phyloP scores from a whole-genome alignment of 2,797 vertebrate species.

The Myotis findleyi region DNA sequence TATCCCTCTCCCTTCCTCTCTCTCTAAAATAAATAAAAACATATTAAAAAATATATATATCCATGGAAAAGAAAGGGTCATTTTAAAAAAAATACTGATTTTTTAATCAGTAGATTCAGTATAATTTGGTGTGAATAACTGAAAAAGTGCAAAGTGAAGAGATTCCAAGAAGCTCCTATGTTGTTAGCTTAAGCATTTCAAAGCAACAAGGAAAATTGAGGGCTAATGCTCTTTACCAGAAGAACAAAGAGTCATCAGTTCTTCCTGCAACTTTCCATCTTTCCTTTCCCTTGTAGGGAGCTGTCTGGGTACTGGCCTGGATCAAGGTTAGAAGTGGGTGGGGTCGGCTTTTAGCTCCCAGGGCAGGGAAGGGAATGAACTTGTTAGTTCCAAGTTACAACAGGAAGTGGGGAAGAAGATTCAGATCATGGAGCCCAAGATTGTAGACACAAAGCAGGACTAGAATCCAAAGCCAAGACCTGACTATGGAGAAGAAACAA shows the following conservation, averaged over 20 bases:
- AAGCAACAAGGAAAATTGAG: neutral
- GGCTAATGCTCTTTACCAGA: neutral
- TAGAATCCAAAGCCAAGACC: neutral
- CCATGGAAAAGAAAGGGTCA: constrained; percentile 27
- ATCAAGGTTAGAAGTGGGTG: neutral
- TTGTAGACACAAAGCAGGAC: neutral
- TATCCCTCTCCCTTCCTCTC: too few relatives aligned
- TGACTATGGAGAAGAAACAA: neutral
- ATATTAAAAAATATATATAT: neutral
- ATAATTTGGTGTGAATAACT: constrained; percentile 21
- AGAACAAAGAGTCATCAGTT: neutral
- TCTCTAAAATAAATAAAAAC: too few relatives aligned
- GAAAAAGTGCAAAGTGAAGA: constrained; percentile 22
- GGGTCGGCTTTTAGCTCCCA: neutral
- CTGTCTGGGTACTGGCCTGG: neutral
- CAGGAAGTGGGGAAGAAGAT: neutral
- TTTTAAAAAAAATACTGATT: neutral
- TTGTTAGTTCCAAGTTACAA: neutral
- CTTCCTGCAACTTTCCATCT: neutral
- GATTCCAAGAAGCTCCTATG: neutral
- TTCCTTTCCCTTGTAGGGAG: neutral
- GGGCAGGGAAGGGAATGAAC: neutral
- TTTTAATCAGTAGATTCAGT: constrained; percentile 18
- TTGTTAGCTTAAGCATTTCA: constrained; percentile 51
- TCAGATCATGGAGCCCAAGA: neutral